These are phyloP conservation scores for Phalloptychus januarius DNA, from an alignment of 2,797 vertebrate genomes.

Conservation along the genomic window DNA sequence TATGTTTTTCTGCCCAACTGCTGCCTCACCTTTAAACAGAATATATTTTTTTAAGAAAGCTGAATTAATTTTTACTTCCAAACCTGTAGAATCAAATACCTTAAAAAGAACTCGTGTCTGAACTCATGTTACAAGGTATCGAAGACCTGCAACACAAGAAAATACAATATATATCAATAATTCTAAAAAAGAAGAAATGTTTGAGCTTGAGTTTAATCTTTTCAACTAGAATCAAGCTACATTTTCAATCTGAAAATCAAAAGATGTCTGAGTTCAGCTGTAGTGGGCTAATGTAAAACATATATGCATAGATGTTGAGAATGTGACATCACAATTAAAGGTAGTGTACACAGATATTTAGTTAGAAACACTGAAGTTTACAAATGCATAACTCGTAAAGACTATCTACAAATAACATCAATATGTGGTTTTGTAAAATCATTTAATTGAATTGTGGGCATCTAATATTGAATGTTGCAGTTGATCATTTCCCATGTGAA, in stretches of 20 bases:
- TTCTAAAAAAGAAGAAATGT: neutral
- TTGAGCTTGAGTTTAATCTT: neutral
- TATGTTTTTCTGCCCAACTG: neutral
- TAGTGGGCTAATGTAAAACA: neutral
- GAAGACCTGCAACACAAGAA: neutral
- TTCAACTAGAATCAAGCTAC: neutral
- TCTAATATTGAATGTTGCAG: conserved; percentile 3
- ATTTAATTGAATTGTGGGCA: neutral
- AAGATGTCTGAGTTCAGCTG: neutral
- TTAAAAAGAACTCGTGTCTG: neutral
- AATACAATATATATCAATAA: neutral
- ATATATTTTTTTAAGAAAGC: neutral
- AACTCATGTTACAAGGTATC: neutral
- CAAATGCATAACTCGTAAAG: neutral
- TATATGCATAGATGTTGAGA: neutral
- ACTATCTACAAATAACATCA: neutral
- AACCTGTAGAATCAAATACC: neutral
- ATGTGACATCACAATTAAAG: neutral
- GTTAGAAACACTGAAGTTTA: neutral
- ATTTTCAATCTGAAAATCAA: neutral
- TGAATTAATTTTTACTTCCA: neutral
- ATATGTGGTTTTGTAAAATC: neutral
- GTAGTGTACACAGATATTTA: neutral
- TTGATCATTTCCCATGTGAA: conserved; percentile 1
- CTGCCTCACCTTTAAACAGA: neutral